These are phyloP conservation scores for Drosophila heteroneura DNA, from an alignment of 2,888 invertebrate genomes.

Conservation along the genomic window DNA sequence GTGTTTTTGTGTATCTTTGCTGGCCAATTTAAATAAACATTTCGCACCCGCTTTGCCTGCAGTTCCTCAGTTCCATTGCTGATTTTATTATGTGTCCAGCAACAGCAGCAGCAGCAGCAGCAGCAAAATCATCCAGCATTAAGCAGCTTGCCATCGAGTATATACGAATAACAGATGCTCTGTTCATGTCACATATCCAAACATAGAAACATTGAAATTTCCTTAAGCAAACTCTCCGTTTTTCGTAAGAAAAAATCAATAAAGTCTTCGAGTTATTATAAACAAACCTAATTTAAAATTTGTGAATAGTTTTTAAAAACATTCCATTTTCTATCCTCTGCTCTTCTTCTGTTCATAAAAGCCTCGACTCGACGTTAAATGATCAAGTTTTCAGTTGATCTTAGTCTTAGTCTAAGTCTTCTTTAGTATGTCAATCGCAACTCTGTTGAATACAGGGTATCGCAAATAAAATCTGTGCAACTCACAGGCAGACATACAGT, in stretches of 20 bases:
- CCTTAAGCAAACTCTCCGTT: not conserved
- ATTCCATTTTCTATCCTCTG: no score
- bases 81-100: conserved; percentile 77
- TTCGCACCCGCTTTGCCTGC: conserved; percentile 71
- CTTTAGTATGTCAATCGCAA: not conserved
- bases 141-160: not conserved
- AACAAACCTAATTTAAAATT: no score
- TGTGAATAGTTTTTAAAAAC: no score
- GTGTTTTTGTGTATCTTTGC: conserved; percentile 47
- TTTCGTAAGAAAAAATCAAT: no score
- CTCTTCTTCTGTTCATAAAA: not conserved
- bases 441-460: conserved; percentile 13
- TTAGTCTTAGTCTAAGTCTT: not conserved
- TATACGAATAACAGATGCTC: conserved; percentile 15
- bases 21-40: conserved; percentile 79
- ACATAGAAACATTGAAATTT: not conserved
- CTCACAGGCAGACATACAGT: conserved; percentile 10
- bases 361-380: not conserved
- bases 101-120: conserved; percentile 47
- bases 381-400: not conserved
- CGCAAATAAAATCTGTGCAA: conserved; percentile 71
- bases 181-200: not conserved
- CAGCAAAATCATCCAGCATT: conserved; percentile 11
- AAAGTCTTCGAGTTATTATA: not conserved
- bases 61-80: conserved; percentile 36